Evolutionary conservation across 2,113 vertebrate genomes (phyloP), one percentile per base, ranked within the genome.

Genomic region (Melanerpes aurifrons): DNA sequence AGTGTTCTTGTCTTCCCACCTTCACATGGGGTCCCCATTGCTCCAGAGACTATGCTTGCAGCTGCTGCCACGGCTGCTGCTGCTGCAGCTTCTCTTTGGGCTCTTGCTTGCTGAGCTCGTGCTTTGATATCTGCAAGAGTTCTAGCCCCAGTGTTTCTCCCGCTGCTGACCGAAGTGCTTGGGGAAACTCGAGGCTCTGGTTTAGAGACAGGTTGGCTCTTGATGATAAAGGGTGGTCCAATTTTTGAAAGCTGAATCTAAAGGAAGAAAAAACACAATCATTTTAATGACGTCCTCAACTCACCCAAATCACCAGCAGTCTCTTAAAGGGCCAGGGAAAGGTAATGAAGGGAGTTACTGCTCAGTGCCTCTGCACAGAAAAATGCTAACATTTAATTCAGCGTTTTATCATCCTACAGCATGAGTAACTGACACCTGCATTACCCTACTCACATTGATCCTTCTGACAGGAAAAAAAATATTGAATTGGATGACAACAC

Each of bases 81-180:
- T 11, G 98, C 98, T 7, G 98, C 98, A 12, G 98, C 98, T 94
- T 98, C 98, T 75, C 98, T 98, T 92, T 98, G 98, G 58, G 98
- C 98, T 83, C 98, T 97, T 19, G 98, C 98, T 95, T 98, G 98
- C 45, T 98, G 98, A 63, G 98, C 98, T 86, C 98, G 96, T 63
- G 98, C 98, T 96, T 98, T 98, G 96, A 98, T 98, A 89, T 98
- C 98, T 25, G 98, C 98, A 7, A 98, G 98, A 74, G 98, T 98
- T 94, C 98, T 97, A 78, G 98, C 98, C 81, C 98, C 98, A 11
- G 98, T 98, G 94, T 98, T 98, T 90, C 98, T 98, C 45, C 98
- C 98, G 2, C 97, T 96, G 84, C 97, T 97, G 69, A 97, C 86
- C 0, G 97, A 96, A 4, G 97, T 78, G 90, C 97, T 97, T 13